phyloP scores from a whole-genome alignment of 2,888 invertebrate species.

The Scrobipalpa costella region DNA sequence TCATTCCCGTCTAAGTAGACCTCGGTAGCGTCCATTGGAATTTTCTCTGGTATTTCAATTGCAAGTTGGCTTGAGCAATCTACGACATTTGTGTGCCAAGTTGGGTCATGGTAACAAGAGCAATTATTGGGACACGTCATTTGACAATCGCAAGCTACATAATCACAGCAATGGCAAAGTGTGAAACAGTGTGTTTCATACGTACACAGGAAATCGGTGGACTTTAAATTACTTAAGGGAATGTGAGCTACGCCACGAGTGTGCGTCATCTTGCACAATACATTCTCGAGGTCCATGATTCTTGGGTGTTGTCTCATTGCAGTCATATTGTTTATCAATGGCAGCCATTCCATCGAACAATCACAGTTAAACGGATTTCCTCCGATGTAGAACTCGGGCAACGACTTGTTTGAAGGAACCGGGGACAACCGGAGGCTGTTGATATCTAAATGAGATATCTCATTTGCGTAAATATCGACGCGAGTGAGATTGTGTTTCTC shows the following conservation, averaged over 20 bases:
- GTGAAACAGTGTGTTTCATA: slow-evolving; percentile 97
- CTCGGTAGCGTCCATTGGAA: slow-evolving; percentile 97
- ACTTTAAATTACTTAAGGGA: slow-evolving; percentile 86
- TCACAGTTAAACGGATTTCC: slow-evolving; percentile 97
- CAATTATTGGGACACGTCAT: slow-evolving; percentile 97
- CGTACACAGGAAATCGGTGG: slow-evolving; percentile 93
- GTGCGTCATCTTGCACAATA: slow-evolving; percentile 92
- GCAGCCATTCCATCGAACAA: slow-evolving; percentile 97
- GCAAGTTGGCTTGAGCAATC: slow-evolving; percentile 92
- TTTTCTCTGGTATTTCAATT: slow-evolving; percentile 88
- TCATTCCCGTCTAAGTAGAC: slow-evolving; percentile 95
- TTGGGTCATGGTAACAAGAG: slow-evolving; percentile 96
- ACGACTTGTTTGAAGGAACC: slow-evolving; percentile 86
- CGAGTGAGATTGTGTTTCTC: slow-evolving; percentile 91
- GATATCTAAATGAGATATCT: slow-evolving; percentile 90
- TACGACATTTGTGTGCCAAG: slow-evolving; percentile 95
- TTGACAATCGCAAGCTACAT: slow-evolving; percentile 97
- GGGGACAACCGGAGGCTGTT: slow-evolving; percentile 89
- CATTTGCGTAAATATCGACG: slow-evolving; percentile 95
- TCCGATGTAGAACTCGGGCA: slow-evolving; percentile 95
- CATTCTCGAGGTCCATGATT: slow-evolving; percentile 93
- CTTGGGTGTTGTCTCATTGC: slow-evolving; percentile 90
- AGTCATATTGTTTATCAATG: slow-evolving; percentile 93
- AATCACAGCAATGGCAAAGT: slow-evolving; percentile 96
- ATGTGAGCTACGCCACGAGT: slow-evolving; percentile 90